Evolutionary conservation across 2,797 vertebrate genomes (phyloP).

Genomic region (Platalea minor): DNA sequence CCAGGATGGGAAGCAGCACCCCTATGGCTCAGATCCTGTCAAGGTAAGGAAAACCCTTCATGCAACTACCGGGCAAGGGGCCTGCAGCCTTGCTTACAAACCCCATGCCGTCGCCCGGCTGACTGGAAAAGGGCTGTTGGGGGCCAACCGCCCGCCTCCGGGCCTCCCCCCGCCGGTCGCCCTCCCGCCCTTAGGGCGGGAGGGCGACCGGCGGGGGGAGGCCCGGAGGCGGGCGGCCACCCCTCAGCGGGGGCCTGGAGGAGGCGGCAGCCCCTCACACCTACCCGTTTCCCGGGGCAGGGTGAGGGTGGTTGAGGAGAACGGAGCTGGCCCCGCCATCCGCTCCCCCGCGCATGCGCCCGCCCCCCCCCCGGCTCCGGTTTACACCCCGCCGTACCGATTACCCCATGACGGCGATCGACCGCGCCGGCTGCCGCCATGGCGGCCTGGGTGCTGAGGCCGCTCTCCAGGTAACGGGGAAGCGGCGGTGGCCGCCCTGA

Average conservation of each 20-base stretch:
- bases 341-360: not conserved
- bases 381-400: too few relatives aligned
- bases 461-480: slow-evolving; percentile 33
- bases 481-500: not conserved
- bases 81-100: not conserved
- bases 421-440: not conserved
- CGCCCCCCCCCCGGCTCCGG: not conserved
- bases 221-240: not conserved
- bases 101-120: not conserved
- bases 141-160: not conserved
- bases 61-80: not conserved
- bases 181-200: too few relatives aligned
- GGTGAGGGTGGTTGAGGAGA: rapidly evolving
- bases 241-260: too few relatives aligned
- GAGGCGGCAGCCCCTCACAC: rapidly evolving
- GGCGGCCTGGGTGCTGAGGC: not conserved
- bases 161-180: too few relatives aligned
- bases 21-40: not conserved
- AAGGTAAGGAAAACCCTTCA: not conserved
- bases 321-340: rapidly evolving
- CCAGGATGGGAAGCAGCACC: not conserved
- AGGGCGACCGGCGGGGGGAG: too few relatives aligned
- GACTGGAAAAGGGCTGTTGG: too few relatives aligned
- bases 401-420: not conserved
- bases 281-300: rapidly evolving